Evolutionary conservation across 2,797 vertebrate genomes (phyloP), one percentile per base, ranked within the genome.

Genomic region (Cossypha niveicapilla): DNA sequence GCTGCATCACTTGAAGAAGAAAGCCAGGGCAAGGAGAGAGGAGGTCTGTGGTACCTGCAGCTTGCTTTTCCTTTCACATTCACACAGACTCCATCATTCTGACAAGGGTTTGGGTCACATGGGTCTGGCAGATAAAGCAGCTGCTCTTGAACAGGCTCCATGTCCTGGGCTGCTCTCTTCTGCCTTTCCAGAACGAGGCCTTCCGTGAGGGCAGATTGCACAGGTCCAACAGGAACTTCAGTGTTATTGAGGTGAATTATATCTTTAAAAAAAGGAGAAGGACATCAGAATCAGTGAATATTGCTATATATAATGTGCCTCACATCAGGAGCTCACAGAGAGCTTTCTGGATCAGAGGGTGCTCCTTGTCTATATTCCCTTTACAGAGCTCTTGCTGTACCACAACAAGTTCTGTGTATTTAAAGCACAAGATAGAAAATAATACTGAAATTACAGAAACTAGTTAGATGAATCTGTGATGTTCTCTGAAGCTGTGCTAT

Each of bases 21-120:
- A 80, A 71, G 14, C 6, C 39, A 82, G 39, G 18, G 12, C 28
- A 66, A 91, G 25, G 37, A 80, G 30, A 18, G 15, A 70, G 63
- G 57, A 70, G 24, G n/a, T n/a, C 24, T 4, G 2, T 72, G 94
- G 50, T 96, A 99, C 99, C 98, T 99, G 98, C 98, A 99, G 57
- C 94, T 98, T 13, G 97, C 97, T 96, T 65, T 93, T 9, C 98
- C 98, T 58, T 97, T 97, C 61, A 88, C 95, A 4, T 93, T 97
- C 90, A 98, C 97, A 88, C 99, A 99, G 61, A 97, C n/a, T 21
- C 99, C 98, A 4, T 97, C 97, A 10, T 99, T 99, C 18, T 97
- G 96, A 80, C 99, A 99, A 16, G 97, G 98, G 86, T 98, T 98
- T 13, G 98, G 98, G 27, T 96, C 89, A 91, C 99, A 99, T 0